Evolutionary conservation across 2,113 vertebrate genomes (phyloP).

Genomic region (Dipodomys ordii): DNA sequence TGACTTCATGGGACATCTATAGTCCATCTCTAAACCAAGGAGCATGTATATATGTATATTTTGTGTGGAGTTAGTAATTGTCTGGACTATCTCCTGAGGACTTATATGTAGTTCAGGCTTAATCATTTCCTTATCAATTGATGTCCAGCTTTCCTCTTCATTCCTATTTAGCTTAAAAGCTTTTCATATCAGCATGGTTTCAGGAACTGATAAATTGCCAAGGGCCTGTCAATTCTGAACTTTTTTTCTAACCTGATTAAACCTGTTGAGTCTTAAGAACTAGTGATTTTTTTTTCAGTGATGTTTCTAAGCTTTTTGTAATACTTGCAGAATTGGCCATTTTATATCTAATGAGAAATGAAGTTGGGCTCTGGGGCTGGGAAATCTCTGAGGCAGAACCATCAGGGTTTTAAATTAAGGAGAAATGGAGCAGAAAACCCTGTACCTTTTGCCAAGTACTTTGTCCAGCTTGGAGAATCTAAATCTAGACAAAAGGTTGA

Average conservation of each 20-base stretch:
- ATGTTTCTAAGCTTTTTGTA: not conserved
- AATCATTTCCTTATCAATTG: not conserved
- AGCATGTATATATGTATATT: not conserved
- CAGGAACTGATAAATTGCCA: constrained; percentile 37
- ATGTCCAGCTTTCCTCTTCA: not conserved
- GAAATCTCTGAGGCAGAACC: not conserved
- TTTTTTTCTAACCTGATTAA: not conserved
- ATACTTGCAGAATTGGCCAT: not conserved
- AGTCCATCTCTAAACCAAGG: not conserved
- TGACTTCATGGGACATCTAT: no score
- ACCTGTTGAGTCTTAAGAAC: not conserved
- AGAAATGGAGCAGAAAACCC: not conserved
- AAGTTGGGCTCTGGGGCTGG: not conserved
- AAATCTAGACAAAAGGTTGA: not conserved
- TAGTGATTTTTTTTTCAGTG: not conserved
- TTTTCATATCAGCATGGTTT: constrained; percentile 25
- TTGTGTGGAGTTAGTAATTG: not conserved
- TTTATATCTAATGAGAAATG: not conserved
- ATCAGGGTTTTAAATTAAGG: not conserved
- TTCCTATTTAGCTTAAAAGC: not conserved
- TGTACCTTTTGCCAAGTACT: not conserved
- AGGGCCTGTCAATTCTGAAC: not conserved
- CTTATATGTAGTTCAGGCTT: not conserved
- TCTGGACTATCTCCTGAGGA: not conserved
- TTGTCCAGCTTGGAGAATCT: not conserved